Conservation (phyloP, 2,888 invertebrate genomes). For the Drosophila pseudotalamancana region DNA sequence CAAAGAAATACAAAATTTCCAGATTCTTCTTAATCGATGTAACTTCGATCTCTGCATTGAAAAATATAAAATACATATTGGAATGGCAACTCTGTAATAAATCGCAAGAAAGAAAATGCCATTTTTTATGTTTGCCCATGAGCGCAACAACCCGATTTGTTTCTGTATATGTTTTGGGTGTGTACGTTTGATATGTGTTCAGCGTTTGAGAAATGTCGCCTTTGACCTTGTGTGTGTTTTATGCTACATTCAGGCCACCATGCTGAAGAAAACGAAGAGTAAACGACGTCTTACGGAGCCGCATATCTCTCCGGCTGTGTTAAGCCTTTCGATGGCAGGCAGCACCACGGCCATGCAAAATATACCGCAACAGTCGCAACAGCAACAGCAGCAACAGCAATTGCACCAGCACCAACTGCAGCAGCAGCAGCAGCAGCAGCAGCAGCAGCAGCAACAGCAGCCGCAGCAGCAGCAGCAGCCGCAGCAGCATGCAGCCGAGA, state of each 20-base stretch:
- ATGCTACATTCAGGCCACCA: conserved; percentile 93
- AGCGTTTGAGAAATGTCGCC: conserved; percentile 43
- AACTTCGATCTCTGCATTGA: background rate
- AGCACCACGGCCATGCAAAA: conserved; percentile 68
- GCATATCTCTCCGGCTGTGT: conserved; percentile 87
- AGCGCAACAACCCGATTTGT: conserved; percentile 16
- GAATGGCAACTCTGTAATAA: background rate
- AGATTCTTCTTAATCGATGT: no score
- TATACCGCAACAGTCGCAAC: conserved; percentile 45
- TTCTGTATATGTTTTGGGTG: conserved; percentile 28
- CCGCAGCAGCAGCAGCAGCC: conserved; percentile 46
- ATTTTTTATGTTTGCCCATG: conserved; percentile 6
- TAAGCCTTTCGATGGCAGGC: conserved; percentile 74
- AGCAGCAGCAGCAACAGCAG: conserved; percentile 24
- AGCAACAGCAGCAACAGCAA: conserved; percentile 42
- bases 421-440: conserved; percentile 59
- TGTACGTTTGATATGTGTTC: conserved; percentile 27
- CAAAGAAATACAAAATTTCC: no score
- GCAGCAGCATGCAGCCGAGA: conserved; percentile 85
- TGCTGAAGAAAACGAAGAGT: conserved; percentile 99
- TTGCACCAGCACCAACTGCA: conserved; percentile 19
- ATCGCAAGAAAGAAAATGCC: background rate
- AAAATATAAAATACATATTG: background rate
- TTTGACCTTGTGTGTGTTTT: conserved; percentile 72
- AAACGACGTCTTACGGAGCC: conserved; percentile 96